Conservation (phyloP, 2,113 vertebrate genomes). For the Calonectris borealis region DNA sequence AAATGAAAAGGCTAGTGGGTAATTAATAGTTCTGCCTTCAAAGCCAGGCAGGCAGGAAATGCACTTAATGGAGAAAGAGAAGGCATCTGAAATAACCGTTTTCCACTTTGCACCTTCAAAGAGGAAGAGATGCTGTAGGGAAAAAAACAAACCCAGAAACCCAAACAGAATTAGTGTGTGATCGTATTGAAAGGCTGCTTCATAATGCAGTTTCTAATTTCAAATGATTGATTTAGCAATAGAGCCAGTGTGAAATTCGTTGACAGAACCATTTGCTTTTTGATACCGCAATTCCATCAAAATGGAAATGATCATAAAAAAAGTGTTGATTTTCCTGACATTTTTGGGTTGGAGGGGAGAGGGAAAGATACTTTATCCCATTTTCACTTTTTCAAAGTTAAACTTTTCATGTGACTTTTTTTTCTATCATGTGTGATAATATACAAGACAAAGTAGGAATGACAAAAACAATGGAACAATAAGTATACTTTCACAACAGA, state of each 20-base stretch:
- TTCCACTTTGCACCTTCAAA: neutral
- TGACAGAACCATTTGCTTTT: constrained; percentile 34
- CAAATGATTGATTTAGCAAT: neutral
- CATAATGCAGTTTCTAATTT: constrained; percentile 26
- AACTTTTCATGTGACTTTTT: neutral
- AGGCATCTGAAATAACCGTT: neutral
- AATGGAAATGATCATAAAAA: constrained; percentile 8
- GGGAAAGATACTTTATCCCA: neutral
- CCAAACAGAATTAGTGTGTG: neutral
- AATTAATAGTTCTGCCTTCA: neutral
- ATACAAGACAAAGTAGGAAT: neutral
- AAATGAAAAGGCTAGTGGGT: neutral
- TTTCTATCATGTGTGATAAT: neutral
- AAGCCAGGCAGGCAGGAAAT: neutral
- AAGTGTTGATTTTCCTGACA: neutral
- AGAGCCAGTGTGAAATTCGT: neutral
- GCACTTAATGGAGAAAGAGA: neutral
- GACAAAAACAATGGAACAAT: neutral
- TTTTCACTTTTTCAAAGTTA: neutral
- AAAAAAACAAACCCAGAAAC: neutral
- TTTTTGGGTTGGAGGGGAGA: neutral
- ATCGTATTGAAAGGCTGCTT: neutral
- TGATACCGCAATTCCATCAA: constrained; percentile 5
- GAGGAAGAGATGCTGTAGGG: neutral
- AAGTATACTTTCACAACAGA: neutral